Evolutionary conservation across 2,113 vertebrate genomes (phyloP).

Genomic region (Oxyura jamaicensis): DNA sequence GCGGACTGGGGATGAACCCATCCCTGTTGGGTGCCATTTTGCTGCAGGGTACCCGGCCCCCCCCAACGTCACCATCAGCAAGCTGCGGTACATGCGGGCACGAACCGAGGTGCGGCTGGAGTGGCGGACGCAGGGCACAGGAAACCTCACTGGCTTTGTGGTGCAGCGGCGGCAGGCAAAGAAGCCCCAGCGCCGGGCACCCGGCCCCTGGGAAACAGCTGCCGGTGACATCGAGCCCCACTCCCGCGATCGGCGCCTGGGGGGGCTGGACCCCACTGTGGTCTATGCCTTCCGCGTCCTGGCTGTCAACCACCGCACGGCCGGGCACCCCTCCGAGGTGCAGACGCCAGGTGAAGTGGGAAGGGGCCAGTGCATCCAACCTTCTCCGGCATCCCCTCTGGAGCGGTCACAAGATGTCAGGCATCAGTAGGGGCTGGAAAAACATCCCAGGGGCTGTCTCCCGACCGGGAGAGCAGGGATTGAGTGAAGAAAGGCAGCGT

Average conservation of each 20-base stretch:
- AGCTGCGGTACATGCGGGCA: conserved; percentile 76
- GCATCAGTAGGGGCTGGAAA: background rate
- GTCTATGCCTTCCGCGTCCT: conserved; percentile 85
- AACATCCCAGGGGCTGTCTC: background rate
- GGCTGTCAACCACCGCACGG: conserved; percentile 87
- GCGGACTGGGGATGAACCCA: fast-evolving
- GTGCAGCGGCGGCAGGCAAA: conserved; percentile 79
- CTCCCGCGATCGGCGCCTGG: conserved; percentile 75
- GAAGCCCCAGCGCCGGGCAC: conserved; percentile 3
- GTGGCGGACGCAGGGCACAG: conserved; percentile 76
- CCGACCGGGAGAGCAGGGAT: background rate
- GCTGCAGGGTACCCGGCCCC: conserved; percentile 84
- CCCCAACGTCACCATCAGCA: conserved; percentile 87
- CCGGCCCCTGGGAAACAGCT: conserved; percentile 78
- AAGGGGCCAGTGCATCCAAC: background rate
- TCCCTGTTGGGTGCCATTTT: background rate
- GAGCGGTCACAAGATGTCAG: background rate
- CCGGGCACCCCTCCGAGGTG: conserved; percentile 85
- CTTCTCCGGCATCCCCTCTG: too few relatives aligned
- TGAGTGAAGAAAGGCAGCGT: background rate
- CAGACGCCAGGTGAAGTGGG: conserved; percentile 88
- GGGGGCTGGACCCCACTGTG: conserved; percentile 80
- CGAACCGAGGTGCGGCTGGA: conserved; percentile 86
- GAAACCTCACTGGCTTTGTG: conserved; percentile 85
- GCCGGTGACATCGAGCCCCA: conserved; percentile 80